Evolutionary conservation across 1,140 invertebrate species (phyloP), one percentile per base, ranked within the genome.

Genomic region (Megathymus violae): DNA sequence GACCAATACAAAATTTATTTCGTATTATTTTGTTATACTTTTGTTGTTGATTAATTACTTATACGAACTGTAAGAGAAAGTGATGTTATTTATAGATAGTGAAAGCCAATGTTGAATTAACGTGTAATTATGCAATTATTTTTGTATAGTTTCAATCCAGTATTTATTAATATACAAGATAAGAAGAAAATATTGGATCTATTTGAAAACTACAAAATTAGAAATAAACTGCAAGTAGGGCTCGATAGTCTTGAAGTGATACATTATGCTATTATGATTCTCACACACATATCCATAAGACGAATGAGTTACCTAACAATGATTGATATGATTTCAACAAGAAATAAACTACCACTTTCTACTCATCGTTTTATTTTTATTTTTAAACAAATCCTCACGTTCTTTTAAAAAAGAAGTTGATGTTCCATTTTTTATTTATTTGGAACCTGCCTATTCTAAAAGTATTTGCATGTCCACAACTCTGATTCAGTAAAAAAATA

Each of bases 21-120:
- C 9, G 34, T 38, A 43, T 31, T 58, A 44, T 65, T 65, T 59
- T 36, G 54, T 60, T 58, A 46, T 48, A 46, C 19, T n/a, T 56
- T 27, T 58, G 50, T 58, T 59, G 54, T 60, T 60, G 25, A 63
- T 52, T 50, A 40, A 46, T n/a, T 69, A 48, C 25, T 48, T 70
- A 19, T 52, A n/a, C n/a, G 44, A 51, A 15, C 27, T 50, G 17
- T 75, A 76, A 69, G 74, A 60, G 44, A 67, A 71, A 81, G 48
- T 72, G 62, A 74, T 76, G 62, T n/a, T 78, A 72, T 74, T 67
- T 66, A 71, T 67, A 64, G 61, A 17, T 27, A 43, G 46, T 62
- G 63, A 65, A n/a, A n/a, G n/a, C n/a, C n/a, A n/a, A n/a, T n/a
- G n/a, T n/a, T n/a, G n/a, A n/a, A n/a, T n/a, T n/a, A n/a, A 40